Base-by-base conservation (phyloP, 92 coral and sea anemone genomes). In the Phenganax subtilis region DNA sequence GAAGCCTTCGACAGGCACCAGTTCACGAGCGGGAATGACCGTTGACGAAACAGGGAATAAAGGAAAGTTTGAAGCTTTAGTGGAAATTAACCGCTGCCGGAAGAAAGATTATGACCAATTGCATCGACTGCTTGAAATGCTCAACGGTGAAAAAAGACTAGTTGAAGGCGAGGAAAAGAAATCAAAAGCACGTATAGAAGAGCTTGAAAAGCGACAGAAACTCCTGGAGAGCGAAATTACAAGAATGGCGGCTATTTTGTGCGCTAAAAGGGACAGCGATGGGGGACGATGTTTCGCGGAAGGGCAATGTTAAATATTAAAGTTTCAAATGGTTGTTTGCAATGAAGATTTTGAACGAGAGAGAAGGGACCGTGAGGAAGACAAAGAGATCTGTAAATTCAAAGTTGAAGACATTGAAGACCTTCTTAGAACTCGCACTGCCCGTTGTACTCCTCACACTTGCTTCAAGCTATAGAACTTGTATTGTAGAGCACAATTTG, bases 321-420 rank as follows among this genome's bases (percentile, higher is more conserved):
- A 87, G n/a, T 89, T 90, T 69, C 88, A 93, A 88, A 88, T 93
- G 83, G 75, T 87, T 82, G 86, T 85, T n/a, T 93, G 89, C 89
- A 85, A 91, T 82, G 97, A 93, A 61, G 97, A 93, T 60, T 93
- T 93, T 58, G 88, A 92, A 30, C 85, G 82, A 71, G 97, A 93
- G 77, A 89, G 96, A 75, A 84, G 90, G 82, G 97, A 93, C 63
- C 87, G 93, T 44, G 97, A 91, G 67, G 75, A 86, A 80, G 91
- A 68, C 2, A 93, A 85, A 80, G 97, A 91, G 59, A 75, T 75
- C 56, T 81, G 91, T 5, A 92, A 89, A 64, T 90, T 86, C 54
- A 88, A 89, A 61, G 87, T 93, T 14, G 72, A 85, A 60, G 91
- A 86, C 63, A 91, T 92, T 10, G 97, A 93, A 80, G 97, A 93